phyloP scores from a whole-genome alignment of 1,140 invertebrate species.

The Lithobius niger region DNA sequence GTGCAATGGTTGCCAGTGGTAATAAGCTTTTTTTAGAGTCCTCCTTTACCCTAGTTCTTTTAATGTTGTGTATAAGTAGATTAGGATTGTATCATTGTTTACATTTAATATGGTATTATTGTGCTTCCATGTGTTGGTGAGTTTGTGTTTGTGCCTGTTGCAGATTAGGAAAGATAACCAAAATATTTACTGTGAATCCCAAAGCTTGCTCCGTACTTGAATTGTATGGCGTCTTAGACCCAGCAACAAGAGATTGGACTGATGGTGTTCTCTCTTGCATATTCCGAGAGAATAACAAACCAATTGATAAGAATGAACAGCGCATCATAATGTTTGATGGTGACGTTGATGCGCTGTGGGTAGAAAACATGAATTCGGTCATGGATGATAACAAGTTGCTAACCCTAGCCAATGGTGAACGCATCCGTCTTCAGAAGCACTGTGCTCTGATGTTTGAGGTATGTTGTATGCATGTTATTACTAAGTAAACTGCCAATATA shows the following conservation, averaged over 20 bases:
- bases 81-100: no score
- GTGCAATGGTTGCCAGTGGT: no score
- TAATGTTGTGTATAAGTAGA: no score
- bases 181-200: slow-evolving; percentile 59
- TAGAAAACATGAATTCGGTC: slow-evolving; percentile 92
- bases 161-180: slow-evolving; percentile 53
- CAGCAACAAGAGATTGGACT: slow-evolving; percentile 74
- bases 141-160: no score
- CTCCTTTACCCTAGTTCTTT: no score
- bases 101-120: no score
- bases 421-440: slow-evolving; percentile 64
- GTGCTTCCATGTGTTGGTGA: no score
- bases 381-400: slow-evolving; percentile 88
- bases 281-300: slow-evolving; percentile 76
- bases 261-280: slow-evolving; percentile 80
- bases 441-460: slow-evolving; percentile 80
- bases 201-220: slow-evolving; percentile 75
- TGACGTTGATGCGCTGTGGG: slow-evolving; percentile 84
- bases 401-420: slow-evolving; percentile 77
- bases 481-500: no score
- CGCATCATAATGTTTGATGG: slow-evolving; percentile 82
- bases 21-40: no score
- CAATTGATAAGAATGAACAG: slow-evolving; percentile 47
- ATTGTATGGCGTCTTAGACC: slow-evolving; percentile 76
- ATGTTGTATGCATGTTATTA: no score